Conservation (phyloP, 30 jellyfish, hydroid and myxozoan genomes). For the Hydractinia echinata region DNA sequence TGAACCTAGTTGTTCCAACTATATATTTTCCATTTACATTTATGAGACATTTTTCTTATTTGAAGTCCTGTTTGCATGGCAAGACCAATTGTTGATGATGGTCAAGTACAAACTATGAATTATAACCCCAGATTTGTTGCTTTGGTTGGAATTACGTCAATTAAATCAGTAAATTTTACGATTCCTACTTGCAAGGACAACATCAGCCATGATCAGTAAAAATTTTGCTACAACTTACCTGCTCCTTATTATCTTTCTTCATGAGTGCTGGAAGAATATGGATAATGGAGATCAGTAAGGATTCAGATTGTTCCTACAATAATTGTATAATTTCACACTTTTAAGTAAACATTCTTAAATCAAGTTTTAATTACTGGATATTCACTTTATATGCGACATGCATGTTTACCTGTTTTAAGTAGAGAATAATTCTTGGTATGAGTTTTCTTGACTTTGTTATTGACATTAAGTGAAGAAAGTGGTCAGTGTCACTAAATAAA, state of each 20-base stretch:
- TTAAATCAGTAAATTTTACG: too few species aligned
- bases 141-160: neutral
- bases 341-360: neutral
- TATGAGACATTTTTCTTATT: too few species aligned
- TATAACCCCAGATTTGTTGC: neutral
- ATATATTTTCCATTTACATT: too few species aligned
- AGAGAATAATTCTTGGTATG: slow-evolving; percentile 41
- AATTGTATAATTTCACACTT: neutral
- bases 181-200: too few species aligned
- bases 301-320: slow-evolving; percentile 34
- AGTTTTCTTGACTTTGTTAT: slow-evolving; percentile 63
- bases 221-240: slow-evolving; percentile 18
- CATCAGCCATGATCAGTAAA: neutral
- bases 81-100: too few species aligned
- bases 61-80: too few species aligned
- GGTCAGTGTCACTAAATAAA: slow-evolving; percentile 37
- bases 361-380: neutral
- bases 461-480: slow-evolving; percentile 55
- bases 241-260: slow-evolving; percentile 34
- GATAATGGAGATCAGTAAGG: slow-evolving; percentile 6
- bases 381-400: neutral
- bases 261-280: slow-evolving; percentile 29
- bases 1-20: too few species aligned
- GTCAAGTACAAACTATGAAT: neutral
- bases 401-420: slow-evolving; percentile 40